Conservation (phyloP, 1,140 invertebrate genomes). For the Ericerus pela region DNA sequence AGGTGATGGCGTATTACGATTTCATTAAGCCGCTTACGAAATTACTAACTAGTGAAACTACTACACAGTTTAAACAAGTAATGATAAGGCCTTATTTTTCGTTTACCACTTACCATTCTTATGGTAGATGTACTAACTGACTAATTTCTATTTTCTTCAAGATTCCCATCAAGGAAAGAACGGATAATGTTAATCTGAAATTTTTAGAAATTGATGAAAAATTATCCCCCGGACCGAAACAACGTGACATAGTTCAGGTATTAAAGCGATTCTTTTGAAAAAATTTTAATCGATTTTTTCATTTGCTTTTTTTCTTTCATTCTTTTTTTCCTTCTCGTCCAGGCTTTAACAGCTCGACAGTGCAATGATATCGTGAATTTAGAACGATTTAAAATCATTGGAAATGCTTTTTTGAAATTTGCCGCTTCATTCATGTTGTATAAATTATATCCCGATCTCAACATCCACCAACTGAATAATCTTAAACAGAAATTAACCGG, state of each 20-base stretch:
- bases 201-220: not conserved
- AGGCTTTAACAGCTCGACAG: conserved; percentile 53
- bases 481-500: conserved; percentile 62
- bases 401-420: conserved; percentile 80
- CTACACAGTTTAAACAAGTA: too few relatives aligned
- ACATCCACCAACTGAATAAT: conserved; percentile 60
- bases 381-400: conserved; percentile 70
- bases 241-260: not conserved
- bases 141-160: too few relatives aligned
- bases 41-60: too few relatives aligned
- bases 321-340: conserved; percentile 15
- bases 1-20: conserved; percentile 48
- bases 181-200: too few relatives aligned
- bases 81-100: too few relatives aligned
- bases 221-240: not conserved
- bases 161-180: too few relatives aligned
- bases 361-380: conserved; percentile 64
- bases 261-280: not conserved
- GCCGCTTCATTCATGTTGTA: conserved; percentile 54
- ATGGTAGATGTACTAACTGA: too few relatives aligned
- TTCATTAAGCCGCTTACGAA: conserved; percentile 35
- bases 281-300: not conserved
- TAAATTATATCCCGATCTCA: conserved; percentile 45
- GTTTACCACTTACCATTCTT: too few relatives aligned
- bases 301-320: not conserved